Base-by-base conservation (phyloP, 2,888 invertebrate genomes). In the Perizoma flavofasciatum region DNA sequence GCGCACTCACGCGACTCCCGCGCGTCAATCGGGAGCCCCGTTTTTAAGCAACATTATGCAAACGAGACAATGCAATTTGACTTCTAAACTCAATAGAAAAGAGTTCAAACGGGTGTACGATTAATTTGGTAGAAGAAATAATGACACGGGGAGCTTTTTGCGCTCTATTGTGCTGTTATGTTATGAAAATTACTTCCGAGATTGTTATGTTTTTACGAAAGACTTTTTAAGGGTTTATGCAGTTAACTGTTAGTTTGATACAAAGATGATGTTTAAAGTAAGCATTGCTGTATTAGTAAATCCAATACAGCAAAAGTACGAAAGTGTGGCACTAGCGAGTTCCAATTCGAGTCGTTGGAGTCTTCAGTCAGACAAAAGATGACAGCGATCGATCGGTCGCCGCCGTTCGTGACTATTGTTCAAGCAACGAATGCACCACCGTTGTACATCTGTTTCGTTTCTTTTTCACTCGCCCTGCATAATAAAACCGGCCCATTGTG, bases 391-490 rank as follows among this genome's bases (percentile, higher is more conserved):
- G 89, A 89, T 89, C 85, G 83, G 66, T 60, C 58, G 69, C 61
- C 61, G 77, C 77, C 79, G 81, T 86, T 89, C 89, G 88, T 86
- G 88, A 86, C 88, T 86, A 89, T 88, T 89, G 88, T 89, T 85
- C 82, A 74, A 69, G 71, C 78, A 76, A 81, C 82, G 84, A 85
- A 83, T 85, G 84, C 84, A 86, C 83, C 81, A 82, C 83, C 79
- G 63, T 73, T 79, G 84, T 86, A 89, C 91, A 91, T 91, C 90
- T 92, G 91, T 89, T 88, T 86, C 88, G 82, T 89, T 89, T 82
- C 84, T 89, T 89, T 89, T 88, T 86, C 79, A 83, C 80, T 83
- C 80, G 80, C 77, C 83, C 82, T 83, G 86, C 83, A 88, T 89
- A 90, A 90, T 89, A 86, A 88, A 88, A 86, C 87, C 86, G 82